A percentile compares a stretch with the other conserved stretches of the same genome.
Conservation (phyloP, 2,888 invertebrate species). For the Mesoligia furuncula region DNA sequence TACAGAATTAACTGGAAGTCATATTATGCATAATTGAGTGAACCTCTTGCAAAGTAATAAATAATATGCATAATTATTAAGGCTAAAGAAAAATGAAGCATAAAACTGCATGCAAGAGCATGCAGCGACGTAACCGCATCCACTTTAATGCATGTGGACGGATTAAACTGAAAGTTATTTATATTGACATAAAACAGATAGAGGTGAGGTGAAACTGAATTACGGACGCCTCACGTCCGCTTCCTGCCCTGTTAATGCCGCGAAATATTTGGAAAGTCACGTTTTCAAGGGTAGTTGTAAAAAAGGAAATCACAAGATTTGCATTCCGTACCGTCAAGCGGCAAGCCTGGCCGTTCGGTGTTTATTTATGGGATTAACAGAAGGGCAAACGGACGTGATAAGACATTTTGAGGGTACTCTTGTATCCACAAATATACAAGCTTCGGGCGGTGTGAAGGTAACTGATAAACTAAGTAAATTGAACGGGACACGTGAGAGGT, state of each 20-base stretch:
- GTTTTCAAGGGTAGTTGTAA: constrained; percentile 77
- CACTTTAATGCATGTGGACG: constrained; percentile 32
- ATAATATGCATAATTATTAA: constrained; percentile 55
- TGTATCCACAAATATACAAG: constrained; percentile 49
- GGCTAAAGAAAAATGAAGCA: constrained; percentile 24
- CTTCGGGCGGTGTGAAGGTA: constrained; percentile 56
- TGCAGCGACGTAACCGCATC: constrained; percentile 29
- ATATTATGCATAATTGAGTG: constrained; percentile 46
- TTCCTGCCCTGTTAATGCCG: constrained; percentile 70
- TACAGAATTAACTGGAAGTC: constrained; percentile 46
- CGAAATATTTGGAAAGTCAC: constrained; percentile 76
- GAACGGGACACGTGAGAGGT: constrained; percentile 44
- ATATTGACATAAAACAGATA: constrained; percentile 61
- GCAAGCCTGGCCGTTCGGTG: constrained; percentile 71
- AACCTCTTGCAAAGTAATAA: constrained; percentile 52
- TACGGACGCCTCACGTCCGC: constrained; percentile 61
- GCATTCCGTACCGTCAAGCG: constrained; percentile 62
- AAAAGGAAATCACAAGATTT: constrained; percentile 75
- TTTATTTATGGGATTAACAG: constrained; percentile 77
- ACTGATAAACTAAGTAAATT: constrained; percentile 65
- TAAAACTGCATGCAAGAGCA: constrained; percentile 20
- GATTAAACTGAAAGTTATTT: constrained; percentile 64
- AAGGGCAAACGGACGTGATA: constrained; percentile 74
- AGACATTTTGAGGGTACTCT: constrained; percentile 64
- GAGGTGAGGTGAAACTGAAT: constrained; percentile 64